Evolutionary conservation across 2,113 vertebrate species (phyloP).

Genomic region (Excalfactoria chinensis): DNA sequence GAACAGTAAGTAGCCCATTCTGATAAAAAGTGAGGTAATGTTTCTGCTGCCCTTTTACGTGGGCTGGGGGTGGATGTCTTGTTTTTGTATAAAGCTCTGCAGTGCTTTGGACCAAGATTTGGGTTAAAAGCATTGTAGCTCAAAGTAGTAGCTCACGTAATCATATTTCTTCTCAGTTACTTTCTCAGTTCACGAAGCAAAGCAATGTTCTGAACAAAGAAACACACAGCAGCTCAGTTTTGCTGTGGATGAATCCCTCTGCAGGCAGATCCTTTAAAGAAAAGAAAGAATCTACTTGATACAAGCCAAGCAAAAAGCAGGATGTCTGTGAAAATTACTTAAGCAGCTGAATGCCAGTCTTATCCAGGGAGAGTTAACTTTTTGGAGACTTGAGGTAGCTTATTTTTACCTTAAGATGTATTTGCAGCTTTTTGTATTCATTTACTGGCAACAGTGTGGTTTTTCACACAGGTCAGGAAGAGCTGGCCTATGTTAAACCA

Average conservation of each 20-base stretch:
- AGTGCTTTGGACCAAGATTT: neutral
- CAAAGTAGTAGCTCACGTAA: neutral
- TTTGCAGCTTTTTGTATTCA: neutral
- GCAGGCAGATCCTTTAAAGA: neutral
- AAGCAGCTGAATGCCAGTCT: neutral
- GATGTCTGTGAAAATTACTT: neutral
- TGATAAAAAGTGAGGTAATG: neutral
- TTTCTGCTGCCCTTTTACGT: neutral
- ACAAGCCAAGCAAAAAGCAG: neutral
- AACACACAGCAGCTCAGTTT: neutral
- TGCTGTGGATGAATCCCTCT: neutral
- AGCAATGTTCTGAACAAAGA: neutral
- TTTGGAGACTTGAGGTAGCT: neutral
- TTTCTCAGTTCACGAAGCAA: neutral
- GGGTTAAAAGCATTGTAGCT: neutral
- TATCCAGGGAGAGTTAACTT: neutral
- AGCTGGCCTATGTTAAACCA: neutral
- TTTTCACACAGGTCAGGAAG: neutral
- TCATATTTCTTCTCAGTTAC: neutral
- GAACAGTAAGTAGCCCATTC: slow-evolving; percentile 88
- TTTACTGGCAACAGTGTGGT: neutral
- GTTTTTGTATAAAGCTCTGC: neutral
- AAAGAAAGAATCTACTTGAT: neutral
- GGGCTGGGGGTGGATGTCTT: rapidly evolving
- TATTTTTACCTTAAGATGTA: neutral